Conservation (phyloP, 2,113 vertebrate genomes). For the rabbit (Oryctolagus cuniculus) region DNA sequence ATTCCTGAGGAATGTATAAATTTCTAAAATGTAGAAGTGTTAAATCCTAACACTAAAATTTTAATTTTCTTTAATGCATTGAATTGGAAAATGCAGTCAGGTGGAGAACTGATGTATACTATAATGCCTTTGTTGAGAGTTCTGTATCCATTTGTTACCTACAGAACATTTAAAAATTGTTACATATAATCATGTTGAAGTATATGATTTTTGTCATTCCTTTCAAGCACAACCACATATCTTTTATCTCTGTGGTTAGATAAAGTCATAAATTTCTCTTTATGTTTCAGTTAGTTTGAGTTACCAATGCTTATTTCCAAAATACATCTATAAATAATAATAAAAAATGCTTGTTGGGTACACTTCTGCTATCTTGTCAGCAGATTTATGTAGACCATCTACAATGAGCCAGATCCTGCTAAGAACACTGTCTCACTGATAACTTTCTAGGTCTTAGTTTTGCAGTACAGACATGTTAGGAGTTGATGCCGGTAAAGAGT, state of each 20-base stretch:
- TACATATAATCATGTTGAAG: background rate
- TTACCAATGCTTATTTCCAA: background rate
- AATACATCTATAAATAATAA: background rate
- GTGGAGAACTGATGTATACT: background rate
- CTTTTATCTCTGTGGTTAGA: background rate
- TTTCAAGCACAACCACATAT: background rate
- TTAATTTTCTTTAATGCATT: background rate
- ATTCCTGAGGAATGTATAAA: background rate
- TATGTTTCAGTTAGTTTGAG: background rate
- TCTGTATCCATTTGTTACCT: constrained; percentile 15
- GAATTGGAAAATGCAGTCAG: background rate
- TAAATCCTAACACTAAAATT: constrained; percentile 4
- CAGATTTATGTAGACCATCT: background rate
- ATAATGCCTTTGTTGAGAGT: background rate
- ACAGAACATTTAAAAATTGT: background rate
- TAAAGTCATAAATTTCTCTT: constrained; percentile 24
- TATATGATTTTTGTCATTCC: background rate
- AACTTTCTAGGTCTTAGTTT: background rate
- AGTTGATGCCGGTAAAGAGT: background rate
- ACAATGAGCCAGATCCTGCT: background rate
- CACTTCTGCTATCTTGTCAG: background rate
- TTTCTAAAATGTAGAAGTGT: constrained; percentile 31
- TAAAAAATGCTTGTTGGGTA: background rate
- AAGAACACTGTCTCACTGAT: background rate
- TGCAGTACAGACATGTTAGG: background rate